Percentiles rank a stretch among this genome's conserved stretches.
These are phyloP conservation scores for Tetropium fuscum DNA, from an alignment of 2,888 invertebrate species.

Conservation along the genomic window DNA sequence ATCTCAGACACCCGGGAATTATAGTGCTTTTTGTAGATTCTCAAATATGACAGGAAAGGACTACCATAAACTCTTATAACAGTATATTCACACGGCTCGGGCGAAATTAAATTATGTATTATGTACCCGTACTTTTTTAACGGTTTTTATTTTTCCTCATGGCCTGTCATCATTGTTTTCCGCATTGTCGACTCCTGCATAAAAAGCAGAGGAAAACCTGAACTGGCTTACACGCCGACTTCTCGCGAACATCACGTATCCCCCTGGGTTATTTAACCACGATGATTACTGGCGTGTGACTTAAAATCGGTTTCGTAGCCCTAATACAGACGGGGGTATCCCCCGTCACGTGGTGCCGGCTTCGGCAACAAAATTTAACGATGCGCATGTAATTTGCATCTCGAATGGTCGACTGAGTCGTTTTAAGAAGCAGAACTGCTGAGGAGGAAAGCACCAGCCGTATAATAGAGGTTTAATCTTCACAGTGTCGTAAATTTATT, in stretches of 20 bases:
- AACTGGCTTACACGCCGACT: no score
- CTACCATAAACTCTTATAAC: conserved; percentile 1
- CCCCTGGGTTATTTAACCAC: no score
- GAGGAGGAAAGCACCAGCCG: conserved; percentile 61
- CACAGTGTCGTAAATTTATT: conserved; percentile 64
- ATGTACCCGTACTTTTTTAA: neutral
- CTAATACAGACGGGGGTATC: no score
- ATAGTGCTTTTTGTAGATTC: conserved; percentile 12
- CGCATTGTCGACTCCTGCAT: no score
- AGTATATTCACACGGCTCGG: neutral
- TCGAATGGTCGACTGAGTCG: conserved; percentile 58
- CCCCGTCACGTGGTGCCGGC: conserved; percentile 57
- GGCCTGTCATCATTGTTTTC: no score
- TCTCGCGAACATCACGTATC: no score
- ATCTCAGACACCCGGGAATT: conserved; percentile 10
- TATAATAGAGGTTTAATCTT: conserved; percentile 64
- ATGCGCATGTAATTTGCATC: conserved; percentile 63
- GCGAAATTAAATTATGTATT: conserved; percentile 7
- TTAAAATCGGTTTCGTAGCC: no score
- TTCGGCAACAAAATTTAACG: conserved; percentile 62
- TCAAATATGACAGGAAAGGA: conserved; percentile 18
- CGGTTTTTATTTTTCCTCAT: no score
- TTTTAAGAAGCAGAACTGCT: conserved; percentile 60
- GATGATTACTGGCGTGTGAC: no score
- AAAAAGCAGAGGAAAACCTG: no score